These are phyloP conservation scores for Sitophilus oryzae DNA, from an alignment of 1,140 invertebrate genomes.

Conservation along the genomic window DNA sequence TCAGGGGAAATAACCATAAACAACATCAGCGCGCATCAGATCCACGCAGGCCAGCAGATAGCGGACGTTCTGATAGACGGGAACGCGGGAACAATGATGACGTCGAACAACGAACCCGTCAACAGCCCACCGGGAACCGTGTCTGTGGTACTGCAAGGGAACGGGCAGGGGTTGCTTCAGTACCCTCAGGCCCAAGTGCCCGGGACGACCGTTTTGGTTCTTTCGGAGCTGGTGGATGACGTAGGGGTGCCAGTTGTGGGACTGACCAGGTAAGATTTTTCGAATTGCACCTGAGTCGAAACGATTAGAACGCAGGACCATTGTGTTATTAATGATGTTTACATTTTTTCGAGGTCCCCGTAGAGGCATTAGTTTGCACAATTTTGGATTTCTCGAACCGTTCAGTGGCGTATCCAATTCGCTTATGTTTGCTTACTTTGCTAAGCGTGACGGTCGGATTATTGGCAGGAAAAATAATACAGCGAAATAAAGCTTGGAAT, in stretches of 20 bases:
- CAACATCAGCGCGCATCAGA: constrained; percentile 46
- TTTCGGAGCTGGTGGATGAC: constrained; percentile 50
- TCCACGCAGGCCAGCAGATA: constrained; percentile 46
- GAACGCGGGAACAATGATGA: constrained; percentile 38
- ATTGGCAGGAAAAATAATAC: too few relatives aligned
- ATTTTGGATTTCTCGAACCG: background rate
- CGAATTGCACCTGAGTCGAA: constrained; percentile 3
- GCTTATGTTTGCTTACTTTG: too few relatives aligned
- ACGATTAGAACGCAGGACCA: constrained; percentile 2
- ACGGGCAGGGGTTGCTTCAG: constrained; percentile 40
- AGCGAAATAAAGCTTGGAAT: too few relatives aligned
- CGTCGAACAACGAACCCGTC: constrained; percentile 37
- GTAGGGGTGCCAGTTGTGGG: constrained; percentile 40
- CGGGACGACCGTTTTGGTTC: constrained; percentile 49
- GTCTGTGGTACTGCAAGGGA: constrained; percentile 41
- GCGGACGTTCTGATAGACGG: constrained; percentile 48
- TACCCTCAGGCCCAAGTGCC: constrained; percentile 42
- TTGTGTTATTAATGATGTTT: constrained; percentile 9
- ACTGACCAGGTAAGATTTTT: constrained; percentile 8
- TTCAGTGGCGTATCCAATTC: constrained; percentile 5
- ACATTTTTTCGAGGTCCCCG: constrained; percentile 1
- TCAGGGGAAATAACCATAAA: constrained; percentile 46
- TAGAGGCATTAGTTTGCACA: constrained; percentile 6
- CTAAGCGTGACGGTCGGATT: too few relatives aligned
- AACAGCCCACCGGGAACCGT: constrained; percentile 45